Evolutionary conservation across 92 coral and sea anemone genomes (phyloP).

Genomic region (Umimayanthus chanpuru): DNA sequence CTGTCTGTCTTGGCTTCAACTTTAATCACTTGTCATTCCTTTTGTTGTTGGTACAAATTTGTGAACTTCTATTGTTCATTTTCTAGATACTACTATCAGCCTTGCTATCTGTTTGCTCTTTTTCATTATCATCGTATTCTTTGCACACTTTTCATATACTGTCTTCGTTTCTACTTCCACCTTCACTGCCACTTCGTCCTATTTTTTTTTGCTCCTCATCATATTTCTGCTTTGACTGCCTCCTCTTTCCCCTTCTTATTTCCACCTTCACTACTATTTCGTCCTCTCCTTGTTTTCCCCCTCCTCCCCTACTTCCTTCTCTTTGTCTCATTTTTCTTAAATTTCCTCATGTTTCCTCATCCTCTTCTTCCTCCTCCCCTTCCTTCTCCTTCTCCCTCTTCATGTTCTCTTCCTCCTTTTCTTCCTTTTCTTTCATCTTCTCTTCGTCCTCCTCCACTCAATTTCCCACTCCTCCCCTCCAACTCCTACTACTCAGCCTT

Average conservation of each 20-base stretch:
- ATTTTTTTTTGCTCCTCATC: background rate
- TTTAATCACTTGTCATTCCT: background rate
- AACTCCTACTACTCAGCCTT: no score
- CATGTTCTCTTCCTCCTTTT: no score
- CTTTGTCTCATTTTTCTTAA: no score
- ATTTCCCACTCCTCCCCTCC: no score
- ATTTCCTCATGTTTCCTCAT: background rate
- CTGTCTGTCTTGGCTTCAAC: background rate
- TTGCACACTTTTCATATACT: background rate
- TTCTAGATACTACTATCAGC: background rate
- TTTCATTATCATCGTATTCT: background rate
- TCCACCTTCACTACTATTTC: no score
- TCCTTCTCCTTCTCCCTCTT: no score
- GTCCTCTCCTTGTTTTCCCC: no score
- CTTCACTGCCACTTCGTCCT: no score
- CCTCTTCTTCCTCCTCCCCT: background rate
- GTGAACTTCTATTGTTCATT: background rate
- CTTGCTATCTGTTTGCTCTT: background rate
- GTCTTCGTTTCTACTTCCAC: background rate
- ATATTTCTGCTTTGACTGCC: background rate
- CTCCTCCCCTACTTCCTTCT: no score
- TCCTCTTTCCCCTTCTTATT: no score
- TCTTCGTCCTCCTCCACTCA: no score
- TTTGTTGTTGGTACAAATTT: background rate
- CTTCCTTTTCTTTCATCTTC: no score